Evolutionary conservation across 2,888 invertebrate genomes (phyloP).

Genomic region (Leptura quadrifasciata): DNA sequence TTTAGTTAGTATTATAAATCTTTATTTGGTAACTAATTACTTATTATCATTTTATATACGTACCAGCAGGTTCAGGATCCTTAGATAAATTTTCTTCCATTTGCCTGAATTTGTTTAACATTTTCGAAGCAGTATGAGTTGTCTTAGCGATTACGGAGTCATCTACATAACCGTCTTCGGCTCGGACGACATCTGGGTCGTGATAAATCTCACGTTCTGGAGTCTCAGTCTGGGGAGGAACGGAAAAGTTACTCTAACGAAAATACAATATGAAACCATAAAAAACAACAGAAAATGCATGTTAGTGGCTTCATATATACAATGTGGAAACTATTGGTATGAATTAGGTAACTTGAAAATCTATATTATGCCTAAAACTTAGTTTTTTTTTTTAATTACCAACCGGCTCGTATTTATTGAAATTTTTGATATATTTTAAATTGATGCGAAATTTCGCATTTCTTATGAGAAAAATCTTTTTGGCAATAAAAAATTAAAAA

Average conservation of each 20-base stretch:
- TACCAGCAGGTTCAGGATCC: conserved; percentile 72
- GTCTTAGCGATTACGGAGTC: conserved; percentile 76
- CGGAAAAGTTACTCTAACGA: neutral
- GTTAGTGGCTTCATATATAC: conserved; percentile 31
- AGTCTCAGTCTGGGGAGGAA: conserved; percentile 76
- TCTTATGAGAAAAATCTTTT: no score
- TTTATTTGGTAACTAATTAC: neutral
- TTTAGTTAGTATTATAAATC: neutral
- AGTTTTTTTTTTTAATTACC: no score
- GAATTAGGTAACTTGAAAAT: no score
- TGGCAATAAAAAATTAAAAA: no score
- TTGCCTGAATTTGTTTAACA: conserved; percentile 92
- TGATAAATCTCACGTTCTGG: conserved; percentile 85
- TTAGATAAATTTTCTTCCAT: conserved; percentile 84
- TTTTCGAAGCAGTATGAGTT: conserved; percentile 87
- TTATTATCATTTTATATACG: conserved; percentile 14
- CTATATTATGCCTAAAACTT: neutral
- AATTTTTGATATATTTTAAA: no score
- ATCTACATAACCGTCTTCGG: conserved; percentile 75
- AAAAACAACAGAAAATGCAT: conserved; percentile 40
- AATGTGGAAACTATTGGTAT: neutral
- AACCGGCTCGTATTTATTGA: no score
- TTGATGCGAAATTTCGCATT: no score
- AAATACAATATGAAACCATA: neutral
- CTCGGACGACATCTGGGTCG: conserved; percentile 83